Conservation (phyloP, 1,140 invertebrate genomes). For the Danaus plexippus region DNA sequence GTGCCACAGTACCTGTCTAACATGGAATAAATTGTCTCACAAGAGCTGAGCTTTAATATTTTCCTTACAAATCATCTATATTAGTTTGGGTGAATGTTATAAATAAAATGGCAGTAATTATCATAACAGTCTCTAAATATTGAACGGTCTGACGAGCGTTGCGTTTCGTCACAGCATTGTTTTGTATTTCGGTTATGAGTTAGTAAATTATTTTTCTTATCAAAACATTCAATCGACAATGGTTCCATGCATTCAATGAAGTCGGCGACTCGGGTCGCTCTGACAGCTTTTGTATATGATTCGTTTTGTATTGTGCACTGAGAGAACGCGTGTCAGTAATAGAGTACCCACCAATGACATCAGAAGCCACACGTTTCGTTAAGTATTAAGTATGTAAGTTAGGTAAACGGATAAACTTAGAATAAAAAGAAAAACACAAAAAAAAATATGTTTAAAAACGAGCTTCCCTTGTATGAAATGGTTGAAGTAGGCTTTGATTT, state of each 20-base stretch:
- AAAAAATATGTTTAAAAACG: slow-evolving; percentile 52
- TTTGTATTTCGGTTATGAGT: too few species aligned
- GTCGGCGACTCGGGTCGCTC: not conserved
- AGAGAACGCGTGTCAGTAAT: slow-evolving; percentile 51
- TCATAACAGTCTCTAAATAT: too few species aligned
- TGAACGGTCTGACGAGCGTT: too few species aligned
- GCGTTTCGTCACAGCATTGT: too few species aligned
- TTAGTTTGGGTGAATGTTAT: slow-evolving; percentile 49
- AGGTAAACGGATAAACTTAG: slow-evolving; percentile 58
- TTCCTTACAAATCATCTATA: slow-evolving; percentile 30
- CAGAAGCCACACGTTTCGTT: slow-evolving; percentile 66
- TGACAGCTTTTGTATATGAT: slow-evolving; percentile 7
- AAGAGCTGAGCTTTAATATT: slow-evolving; percentile 48
- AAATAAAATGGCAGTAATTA: slow-evolving; percentile 33
- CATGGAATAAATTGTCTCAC: slow-evolving; percentile 50
- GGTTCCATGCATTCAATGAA: slow-evolving; percentile 15
- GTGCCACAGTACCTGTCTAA: slow-evolving; percentile 52
- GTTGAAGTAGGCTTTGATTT: slow-evolving; percentile 28
- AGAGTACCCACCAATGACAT: slow-evolving; percentile 66
- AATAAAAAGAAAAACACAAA: slow-evolving; percentile 44
- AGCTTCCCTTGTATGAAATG: slow-evolving; percentile 58
- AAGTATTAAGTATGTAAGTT: slow-evolving; percentile 69
- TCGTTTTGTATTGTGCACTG: slow-evolving; percentile 43
- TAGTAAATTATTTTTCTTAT: not conserved
- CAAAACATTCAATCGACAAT: slow-evolving; percentile 10